Evolutionary conservation across 2,113 vertebrate species (phyloP).

Genomic region (Fukomys damarensis): DNA sequence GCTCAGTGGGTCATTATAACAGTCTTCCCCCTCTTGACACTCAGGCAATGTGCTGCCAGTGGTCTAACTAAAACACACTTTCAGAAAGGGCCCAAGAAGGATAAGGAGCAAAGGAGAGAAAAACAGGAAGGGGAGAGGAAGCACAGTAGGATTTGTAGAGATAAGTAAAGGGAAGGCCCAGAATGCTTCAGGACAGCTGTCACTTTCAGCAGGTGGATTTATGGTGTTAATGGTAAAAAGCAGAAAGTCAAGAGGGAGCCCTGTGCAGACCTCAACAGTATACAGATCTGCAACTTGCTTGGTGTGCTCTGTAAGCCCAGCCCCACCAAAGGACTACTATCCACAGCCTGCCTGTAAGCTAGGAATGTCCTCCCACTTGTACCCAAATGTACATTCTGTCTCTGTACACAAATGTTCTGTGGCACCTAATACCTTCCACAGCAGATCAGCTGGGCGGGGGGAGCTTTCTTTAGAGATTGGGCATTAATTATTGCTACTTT

Average conservation of each 20-base stretch:
- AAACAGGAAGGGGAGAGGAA: neutral
- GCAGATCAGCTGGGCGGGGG: neutral
- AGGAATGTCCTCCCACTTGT: neutral
- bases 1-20: neutral
- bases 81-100: neutral
- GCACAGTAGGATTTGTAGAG: neutral
- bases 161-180: neutral
- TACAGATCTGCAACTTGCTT: neutral
- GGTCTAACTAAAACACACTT: constrained; percentile 15
- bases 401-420: neutral
- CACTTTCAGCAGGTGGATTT: neutral
- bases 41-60: neutral
- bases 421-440: neutral
- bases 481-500: constrained; percentile 22
- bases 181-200: neutral
- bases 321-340: neutral
- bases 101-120: neutral
- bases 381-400: neutral
- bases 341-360: neutral
- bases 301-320: neutral
- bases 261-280: neutral
- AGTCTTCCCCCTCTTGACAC: neutral
- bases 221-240: constrained; percentile 1
- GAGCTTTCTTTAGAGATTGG: neutral
- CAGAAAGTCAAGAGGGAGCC: neutral